These are phyloP conservation scores for Zaprionus davidi DNA, from an alignment of 1,140 invertebrate species.

Conservation along the genomic window DNA sequence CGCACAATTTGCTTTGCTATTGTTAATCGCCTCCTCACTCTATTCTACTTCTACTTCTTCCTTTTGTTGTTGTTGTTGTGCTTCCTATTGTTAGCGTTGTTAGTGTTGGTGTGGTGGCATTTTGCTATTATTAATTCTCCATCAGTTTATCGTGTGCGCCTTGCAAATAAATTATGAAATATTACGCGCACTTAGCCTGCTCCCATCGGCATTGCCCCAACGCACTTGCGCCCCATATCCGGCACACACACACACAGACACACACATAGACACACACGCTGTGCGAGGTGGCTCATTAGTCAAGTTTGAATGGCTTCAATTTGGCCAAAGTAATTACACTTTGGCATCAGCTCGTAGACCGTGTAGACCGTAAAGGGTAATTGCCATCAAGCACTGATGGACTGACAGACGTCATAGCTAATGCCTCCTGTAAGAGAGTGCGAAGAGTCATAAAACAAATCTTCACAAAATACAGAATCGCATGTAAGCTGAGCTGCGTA, in stretches of 20 bases:
- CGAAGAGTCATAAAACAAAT: not conserved
- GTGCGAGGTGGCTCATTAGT: slow-evolving; percentile 31
- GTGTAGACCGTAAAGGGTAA: slow-evolving; percentile 11
- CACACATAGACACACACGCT: not conserved
- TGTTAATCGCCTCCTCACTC: slow-evolving; percentile 13
- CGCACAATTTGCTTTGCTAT: slow-evolving; percentile 37
- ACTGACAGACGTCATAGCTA: slow-evolving; percentile 3
- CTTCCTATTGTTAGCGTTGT: slow-evolving; percentile 30
- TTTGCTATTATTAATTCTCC: slow-evolving; percentile 42
- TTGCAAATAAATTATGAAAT: slow-evolving; percentile 72
- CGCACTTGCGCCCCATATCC: slow-evolving; percentile 22
- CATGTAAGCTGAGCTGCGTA: not conserved
- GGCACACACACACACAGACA: slow-evolving; percentile 7
- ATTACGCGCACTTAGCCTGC: slow-evolving; percentile 37
- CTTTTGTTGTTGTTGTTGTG: slow-evolving; percentile 21
- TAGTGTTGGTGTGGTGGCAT: slow-evolving; percentile 1
- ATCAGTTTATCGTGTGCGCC: slow-evolving; percentile 51
- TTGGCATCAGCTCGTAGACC: slow-evolving; percentile 18
- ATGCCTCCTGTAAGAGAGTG: not conserved
- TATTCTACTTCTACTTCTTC: slow-evolving; percentile 40
- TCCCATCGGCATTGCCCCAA: slow-evolving; percentile 8
- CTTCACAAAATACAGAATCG: not conserved
- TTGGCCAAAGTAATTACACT: slow-evolving; percentile 37
- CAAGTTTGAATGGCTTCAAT: slow-evolving; percentile 41
- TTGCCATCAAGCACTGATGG: not conserved